Conservation (phyloP, 2,888 invertebrate genomes). For the Platerodrilus igneus region DNA sequence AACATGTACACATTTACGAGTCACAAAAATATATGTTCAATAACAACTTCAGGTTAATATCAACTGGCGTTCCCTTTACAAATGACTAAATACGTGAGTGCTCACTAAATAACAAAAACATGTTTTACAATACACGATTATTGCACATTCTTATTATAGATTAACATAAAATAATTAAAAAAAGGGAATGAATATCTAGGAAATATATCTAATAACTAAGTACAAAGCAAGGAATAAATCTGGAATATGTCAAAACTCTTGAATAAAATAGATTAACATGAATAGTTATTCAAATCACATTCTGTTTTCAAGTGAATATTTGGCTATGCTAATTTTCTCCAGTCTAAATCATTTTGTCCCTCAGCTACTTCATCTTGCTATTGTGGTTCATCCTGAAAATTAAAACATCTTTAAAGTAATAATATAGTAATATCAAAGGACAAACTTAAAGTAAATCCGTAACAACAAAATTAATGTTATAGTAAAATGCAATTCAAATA, state of each 20-base stretch:
- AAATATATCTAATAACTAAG: slow-evolving; percentile 13
- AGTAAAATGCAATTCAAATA: too few relatives aligned
- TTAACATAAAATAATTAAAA: slow-evolving; percentile 1
- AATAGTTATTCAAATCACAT: background rate
- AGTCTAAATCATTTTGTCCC: background rate
- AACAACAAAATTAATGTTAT: too few relatives aligned
- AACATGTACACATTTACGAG: too few relatives aligned
- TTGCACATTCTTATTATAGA: slow-evolving; percentile 14
- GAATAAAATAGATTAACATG: too few relatives aligned
- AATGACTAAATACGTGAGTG: too few relatives aligned
- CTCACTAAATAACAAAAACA: too few relatives aligned
- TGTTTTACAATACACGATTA: slow-evolving; percentile 10
- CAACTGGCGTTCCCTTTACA: too few relatives aligned
- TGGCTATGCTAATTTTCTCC: slow-evolving; percentile 3
- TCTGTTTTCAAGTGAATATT: slow-evolving; percentile 4
- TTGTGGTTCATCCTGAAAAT: slow-evolving; percentile 1
- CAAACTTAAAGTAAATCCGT: too few relatives aligned
- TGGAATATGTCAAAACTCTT: slow-evolving; percentile 7
- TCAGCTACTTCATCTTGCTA: background rate
- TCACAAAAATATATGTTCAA: too few relatives aligned
- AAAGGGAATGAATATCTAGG: slow-evolving; percentile 18
- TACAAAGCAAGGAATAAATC: slow-evolving; percentile 19
- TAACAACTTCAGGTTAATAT: too few relatives aligned
- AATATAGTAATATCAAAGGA: background rate
- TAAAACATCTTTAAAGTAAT: background rate